Evolutionary conservation across 2,113 vertebrate genomes (phyloP).

Genomic region (Ancistrus triradiatus): DNA sequence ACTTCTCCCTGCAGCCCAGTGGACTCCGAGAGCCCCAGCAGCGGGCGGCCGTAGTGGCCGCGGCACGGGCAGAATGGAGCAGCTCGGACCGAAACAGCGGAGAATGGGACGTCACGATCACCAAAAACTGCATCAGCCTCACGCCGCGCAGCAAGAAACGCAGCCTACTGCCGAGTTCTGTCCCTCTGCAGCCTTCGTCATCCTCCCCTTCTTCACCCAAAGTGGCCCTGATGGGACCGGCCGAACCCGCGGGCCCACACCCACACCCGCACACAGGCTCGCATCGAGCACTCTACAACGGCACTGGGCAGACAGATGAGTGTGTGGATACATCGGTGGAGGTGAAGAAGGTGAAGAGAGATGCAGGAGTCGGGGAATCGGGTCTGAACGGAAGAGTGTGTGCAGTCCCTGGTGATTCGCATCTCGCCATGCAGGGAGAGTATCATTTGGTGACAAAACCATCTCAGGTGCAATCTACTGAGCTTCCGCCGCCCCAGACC

Average conservation of each 20-base stretch:
- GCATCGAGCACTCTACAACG: slow-evolving; percentile 59
- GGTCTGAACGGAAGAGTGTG: slow-evolving; percentile 48
- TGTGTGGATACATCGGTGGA: slow-evolving; percentile 59
- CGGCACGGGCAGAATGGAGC: slow-evolving; percentile 65
- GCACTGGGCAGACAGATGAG: slow-evolving; percentile 54
- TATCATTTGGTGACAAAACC: slow-evolving; percentile 9
- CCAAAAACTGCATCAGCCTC: slow-evolving; percentile 68
- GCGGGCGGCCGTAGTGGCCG: slow-evolving; percentile 63
- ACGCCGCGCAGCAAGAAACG: slow-evolving; percentile 88
- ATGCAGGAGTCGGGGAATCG: slow-evolving; percentile 61
- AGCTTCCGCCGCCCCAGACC: slow-evolving; percentile 31
- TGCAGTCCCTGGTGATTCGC: slow-evolving; percentile 36
- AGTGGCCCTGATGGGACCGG: slow-evolving; percentile 32
- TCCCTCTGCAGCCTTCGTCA: slow-evolving; percentile 50
- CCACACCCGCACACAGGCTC: slow-evolving; percentile 41
- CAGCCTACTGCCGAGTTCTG: slow-evolving; percentile 65
- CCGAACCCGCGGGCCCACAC: slow-evolving; percentile 33
- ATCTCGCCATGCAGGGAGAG: slow-evolving; percentile 18
- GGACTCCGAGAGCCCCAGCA: slow-evolving; percentile 49
- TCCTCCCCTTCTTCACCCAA: slow-evolving; percentile 40
- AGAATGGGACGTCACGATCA: slow-evolving; percentile 73
- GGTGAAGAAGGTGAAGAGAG: slow-evolving; percentile 79
- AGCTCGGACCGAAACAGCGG: slow-evolving; percentile 71
- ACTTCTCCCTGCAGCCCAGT: slow-evolving; percentile 60
- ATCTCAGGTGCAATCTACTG: slow-evolving; percentile 40